Percentiles rank a stretch among this genome's conserved stretches.
phyloP scores from a whole-genome alignment of 2,113 vertebrate genomes.

The Amphiprion percula region DNA sequence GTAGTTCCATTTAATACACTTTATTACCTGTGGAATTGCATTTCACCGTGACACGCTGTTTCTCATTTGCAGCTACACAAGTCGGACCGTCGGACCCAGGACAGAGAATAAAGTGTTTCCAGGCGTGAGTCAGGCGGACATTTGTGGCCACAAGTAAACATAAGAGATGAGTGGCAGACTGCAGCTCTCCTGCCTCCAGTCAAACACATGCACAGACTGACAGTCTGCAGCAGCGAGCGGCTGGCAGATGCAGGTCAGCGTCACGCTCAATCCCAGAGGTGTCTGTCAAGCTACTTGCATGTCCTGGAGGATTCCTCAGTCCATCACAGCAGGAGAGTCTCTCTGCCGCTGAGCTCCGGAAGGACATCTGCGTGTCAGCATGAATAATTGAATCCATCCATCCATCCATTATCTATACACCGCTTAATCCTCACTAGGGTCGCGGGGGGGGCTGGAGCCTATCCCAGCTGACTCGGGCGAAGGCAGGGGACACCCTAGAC shows the following conservation, averaged over 20 bases:
- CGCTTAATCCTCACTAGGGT: no score
- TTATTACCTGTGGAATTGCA: background rate
- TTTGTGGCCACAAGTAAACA: slow-evolving; percentile 4
- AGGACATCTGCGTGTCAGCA: background rate
- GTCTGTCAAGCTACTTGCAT: slow-evolving; percentile 31
- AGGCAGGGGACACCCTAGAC: no score
- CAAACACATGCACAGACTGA: background rate
- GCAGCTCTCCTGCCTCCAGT: background rate
- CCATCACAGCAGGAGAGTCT: slow-evolving; percentile 18
- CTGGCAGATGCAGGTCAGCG: background rate
- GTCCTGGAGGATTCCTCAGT: slow-evolving; percentile 15
- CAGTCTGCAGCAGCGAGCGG: background rate
- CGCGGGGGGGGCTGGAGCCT: no score
- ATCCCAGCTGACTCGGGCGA: no score
- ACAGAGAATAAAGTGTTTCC: slow-evolving; percentile 6
- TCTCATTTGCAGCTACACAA: slow-evolving; percentile 35
- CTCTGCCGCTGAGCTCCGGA: background rate
- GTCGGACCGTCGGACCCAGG: background rate
- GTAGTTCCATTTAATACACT: slow-evolving; percentile 11
- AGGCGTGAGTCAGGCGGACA: slow-evolving; percentile 5
- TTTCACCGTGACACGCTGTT: slow-evolving; percentile 7
- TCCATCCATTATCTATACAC: no score
- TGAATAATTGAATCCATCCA: background rate
- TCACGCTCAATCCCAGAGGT: background rate
- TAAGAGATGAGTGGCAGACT: background rate